phyloP scores from a whole-genome alignment of 2,797 vertebrate genomes.

The Aselliscus stoliczkanus region DNA sequence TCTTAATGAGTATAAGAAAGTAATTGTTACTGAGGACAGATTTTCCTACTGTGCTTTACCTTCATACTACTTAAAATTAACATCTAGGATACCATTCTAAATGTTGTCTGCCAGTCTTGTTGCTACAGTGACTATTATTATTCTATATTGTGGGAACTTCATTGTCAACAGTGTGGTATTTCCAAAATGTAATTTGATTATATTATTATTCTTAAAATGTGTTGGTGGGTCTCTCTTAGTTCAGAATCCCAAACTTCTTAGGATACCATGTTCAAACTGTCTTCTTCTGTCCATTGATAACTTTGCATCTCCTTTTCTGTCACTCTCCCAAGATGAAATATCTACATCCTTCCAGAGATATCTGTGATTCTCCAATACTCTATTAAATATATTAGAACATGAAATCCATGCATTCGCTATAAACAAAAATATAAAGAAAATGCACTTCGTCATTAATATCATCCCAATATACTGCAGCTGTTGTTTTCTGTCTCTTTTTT shows the following conservation, averaged over 20 bases:
- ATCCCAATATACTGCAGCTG: not conserved
- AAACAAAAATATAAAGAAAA: constrained; percentile 10
- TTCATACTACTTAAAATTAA: not conserved
- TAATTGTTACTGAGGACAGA: not conserved
- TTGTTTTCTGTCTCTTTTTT: not conserved
- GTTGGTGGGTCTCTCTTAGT: not conserved
- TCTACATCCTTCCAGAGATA: not conserved
- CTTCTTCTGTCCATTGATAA: not conserved
- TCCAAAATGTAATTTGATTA: not conserved
- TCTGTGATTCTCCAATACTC: not conserved
- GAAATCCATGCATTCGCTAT: not conserved
- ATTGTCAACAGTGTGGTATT: not conserved
- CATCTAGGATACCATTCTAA: not conserved
- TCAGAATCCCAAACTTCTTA: not conserved
- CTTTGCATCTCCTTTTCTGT: not conserved
- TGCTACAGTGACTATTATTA: not conserved
- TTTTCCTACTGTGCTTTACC: not conserved
- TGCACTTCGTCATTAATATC: not conserved
- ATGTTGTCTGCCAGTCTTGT: not conserved
- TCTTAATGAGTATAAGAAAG: not conserved
- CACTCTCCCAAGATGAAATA: not conserved
- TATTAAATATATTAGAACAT: not conserved
- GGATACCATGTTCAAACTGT: not conserved
- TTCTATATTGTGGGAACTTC: not conserved
- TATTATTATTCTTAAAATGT: not conserved